Conservation (phyloP, 2,113 vertebrate genomes). For the Percina caprodes region DNA sequence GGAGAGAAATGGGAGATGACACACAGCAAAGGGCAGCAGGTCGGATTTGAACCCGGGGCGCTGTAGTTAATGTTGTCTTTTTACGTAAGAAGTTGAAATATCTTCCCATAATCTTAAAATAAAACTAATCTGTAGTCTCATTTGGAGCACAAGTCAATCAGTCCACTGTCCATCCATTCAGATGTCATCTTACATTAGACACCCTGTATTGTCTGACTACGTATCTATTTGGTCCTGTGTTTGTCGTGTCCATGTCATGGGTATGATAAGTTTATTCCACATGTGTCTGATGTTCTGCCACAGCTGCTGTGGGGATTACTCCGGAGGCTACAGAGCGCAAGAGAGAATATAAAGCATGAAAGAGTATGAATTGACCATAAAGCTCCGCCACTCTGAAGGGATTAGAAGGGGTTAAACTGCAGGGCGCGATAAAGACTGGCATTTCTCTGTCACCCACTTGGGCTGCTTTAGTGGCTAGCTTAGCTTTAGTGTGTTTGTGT, state of each 20-base stretch:
- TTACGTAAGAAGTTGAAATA: background rate
- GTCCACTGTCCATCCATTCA: background rate
- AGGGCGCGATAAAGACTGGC: constrained; percentile 53
- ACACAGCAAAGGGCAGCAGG: no score
- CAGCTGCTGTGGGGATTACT: constrained; percentile 63
- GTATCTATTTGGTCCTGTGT: background rate
- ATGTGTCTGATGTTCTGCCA: constrained; percentile 43
- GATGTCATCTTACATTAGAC: background rate
- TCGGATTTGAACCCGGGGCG: no score
- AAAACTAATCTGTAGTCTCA: no score
- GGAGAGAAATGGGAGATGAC: no score
- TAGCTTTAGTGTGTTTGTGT: background rate
- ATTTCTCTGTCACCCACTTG: constrained; percentile 48
- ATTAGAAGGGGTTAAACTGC: constrained; percentile 78
- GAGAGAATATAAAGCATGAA: constrained; percentile 55
- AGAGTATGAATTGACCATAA: constrained; percentile 72
- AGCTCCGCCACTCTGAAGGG: constrained; percentile 63
- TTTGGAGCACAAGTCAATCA: background rate
- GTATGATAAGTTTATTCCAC: constrained; percentile 47
- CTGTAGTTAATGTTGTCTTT: background rate
- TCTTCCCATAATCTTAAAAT: background rate
- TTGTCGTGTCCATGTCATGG: constrained; percentile 4
- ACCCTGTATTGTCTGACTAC: background rate
- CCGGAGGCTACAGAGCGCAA: constrained; percentile 36
- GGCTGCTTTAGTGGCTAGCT: background rate